Evolutionary conservation across 2,888 invertebrate species (phyloP).

Genomic region (Cerastis rubricosa): DNA sequence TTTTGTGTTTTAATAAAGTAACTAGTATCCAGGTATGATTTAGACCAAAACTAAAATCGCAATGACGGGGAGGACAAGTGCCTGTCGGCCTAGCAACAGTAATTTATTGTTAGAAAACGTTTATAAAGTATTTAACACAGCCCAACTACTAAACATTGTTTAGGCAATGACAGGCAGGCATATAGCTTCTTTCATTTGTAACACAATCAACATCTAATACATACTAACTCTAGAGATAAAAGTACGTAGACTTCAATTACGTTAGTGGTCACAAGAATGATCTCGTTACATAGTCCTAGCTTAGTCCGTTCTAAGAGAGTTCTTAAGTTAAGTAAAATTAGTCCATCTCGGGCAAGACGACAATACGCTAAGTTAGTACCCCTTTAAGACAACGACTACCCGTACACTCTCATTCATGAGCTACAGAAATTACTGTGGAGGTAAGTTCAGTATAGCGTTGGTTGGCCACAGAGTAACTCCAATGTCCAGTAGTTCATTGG

Average conservation of each 20-base stretch:
- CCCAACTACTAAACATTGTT: no score
- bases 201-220: not conserved
- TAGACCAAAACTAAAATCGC: no score
- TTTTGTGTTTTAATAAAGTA: no score
- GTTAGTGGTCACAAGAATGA: conserved; percentile 7
- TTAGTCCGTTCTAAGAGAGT: not conserved
- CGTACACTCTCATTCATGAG: conserved; percentile 39
- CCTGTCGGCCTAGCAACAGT: not conserved
- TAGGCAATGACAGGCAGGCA: not conserved
- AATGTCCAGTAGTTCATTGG: not conserved
- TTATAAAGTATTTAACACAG: no score
- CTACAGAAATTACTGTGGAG: conserved; percentile 25
- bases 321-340: conserved; percentile 35
- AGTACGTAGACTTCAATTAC: conserved; percentile 14
- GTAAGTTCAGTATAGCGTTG: conserved; percentile 27
- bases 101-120: not conserved
- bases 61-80: no score
- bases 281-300: conserved; percentile 16
- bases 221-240: not conserved
- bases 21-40: no score
- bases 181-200: not conserved
- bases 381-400: conserved; percentile 14
- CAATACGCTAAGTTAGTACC: conserved; percentile 19
- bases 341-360: conserved; percentile 27
- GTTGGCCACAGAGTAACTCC: not conserved